Evolutionary conservation across 2,888 invertebrate species (phyloP).

Genomic region (Cephus runcator): DNA sequence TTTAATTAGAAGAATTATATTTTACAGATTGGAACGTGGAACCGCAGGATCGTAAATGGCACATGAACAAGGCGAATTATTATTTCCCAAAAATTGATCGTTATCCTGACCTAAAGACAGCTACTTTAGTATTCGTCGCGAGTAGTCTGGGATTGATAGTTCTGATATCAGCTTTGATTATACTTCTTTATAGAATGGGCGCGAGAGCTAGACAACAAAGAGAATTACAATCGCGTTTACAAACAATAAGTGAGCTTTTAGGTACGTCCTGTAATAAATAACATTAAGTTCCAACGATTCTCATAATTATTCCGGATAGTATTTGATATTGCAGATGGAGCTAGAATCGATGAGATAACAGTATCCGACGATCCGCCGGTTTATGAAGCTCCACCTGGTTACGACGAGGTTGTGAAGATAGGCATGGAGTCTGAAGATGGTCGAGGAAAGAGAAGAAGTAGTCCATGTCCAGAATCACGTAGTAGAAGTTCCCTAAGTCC

Average conservation of each 20-base stretch:
- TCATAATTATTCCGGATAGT: conserved; percentile 46
- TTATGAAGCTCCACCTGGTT: conserved; percentile 79
- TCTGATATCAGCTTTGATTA: conserved; percentile 72
- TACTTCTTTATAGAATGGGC: conserved; percentile 74
- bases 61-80: conserved; percentile 76
- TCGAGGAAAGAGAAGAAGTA: conserved; percentile 39
- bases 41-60: conserved; percentile 71
- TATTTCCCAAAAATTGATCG: conserved; percentile 77
- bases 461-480: conserved; percentile 22
- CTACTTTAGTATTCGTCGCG: conserved; percentile 73
- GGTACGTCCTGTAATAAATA: conserved; percentile 61
- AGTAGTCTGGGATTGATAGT: conserved; percentile 73
- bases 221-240: conserved; percentile 74
- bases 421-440: conserved; percentile 66
- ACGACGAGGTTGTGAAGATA: conserved; percentile 75
- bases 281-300: conserved; percentile 14
- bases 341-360: conserved; percentile 66
- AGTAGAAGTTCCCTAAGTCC: conserved; percentile 47
- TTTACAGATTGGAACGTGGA: conserved; percentile 69
- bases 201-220: conserved; percentile 72
- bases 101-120: conserved; percentile 74
- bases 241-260: conserved; percentile 76
- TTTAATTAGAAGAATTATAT: not conserved
- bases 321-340: conserved; percentile 63
- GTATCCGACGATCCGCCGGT: conserved; percentile 73